A percentile compares a stretch with the other conserved stretches of the same genome.
Conservation (phyloP, 2,888 invertebrate genomes). For the Crocallis elinguaria region DNA sequence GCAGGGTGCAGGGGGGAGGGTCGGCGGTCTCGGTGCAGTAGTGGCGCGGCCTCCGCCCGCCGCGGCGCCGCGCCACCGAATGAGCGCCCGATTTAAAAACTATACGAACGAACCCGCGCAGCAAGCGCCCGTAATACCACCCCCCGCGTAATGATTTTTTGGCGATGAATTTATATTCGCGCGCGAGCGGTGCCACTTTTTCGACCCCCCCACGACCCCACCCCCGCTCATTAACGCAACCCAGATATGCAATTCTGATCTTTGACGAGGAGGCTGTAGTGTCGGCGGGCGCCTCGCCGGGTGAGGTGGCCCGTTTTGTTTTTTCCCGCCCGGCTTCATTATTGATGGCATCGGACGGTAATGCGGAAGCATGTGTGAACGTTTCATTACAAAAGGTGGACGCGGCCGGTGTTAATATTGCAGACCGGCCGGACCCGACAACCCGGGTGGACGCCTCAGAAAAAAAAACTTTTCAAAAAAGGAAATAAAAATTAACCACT, state of each 20-base stretch:
- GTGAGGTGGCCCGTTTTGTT: conserved; percentile 83
- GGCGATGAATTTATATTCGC: conserved; percentile 91
- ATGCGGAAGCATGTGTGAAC: conserved; percentile 85
- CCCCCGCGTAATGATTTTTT: conserved; percentile 94
- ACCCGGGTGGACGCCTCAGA: conserved; percentile 80
- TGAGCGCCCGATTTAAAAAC: conserved; percentile 84
- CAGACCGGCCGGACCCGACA: conserved; percentile 82
- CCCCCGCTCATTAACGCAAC: conserved; percentile 86
- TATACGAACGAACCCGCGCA: conserved; percentile 82
- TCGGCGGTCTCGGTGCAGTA: conserved; percentile 50
- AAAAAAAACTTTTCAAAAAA: conserved; percentile 64
- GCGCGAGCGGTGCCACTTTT: conserved; percentile 86
- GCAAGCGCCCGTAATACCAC: conserved; percentile 87
- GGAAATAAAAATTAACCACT: conserved; percentile 56
- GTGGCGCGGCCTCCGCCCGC: conserved; percentile 69
- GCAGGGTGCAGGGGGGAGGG: conserved; percentile 51
- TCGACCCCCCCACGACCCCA: conserved; percentile 77
- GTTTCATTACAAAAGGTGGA: conserved; percentile 85
- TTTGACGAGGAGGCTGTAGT: conserved; percentile 86
- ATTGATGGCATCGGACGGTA: conserved; percentile 85
- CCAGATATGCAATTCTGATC: conserved; percentile 88
- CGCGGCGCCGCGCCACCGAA: conserved; percentile 79
- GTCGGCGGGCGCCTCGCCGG: conserved; percentile 83
- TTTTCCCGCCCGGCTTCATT: conserved; percentile 85
- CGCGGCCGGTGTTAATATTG: conserved; percentile 83